Evolutionary conservation across 2,113 vertebrate genomes (phyloP).

Genomic region (Megaceryle maxima): DNA sequence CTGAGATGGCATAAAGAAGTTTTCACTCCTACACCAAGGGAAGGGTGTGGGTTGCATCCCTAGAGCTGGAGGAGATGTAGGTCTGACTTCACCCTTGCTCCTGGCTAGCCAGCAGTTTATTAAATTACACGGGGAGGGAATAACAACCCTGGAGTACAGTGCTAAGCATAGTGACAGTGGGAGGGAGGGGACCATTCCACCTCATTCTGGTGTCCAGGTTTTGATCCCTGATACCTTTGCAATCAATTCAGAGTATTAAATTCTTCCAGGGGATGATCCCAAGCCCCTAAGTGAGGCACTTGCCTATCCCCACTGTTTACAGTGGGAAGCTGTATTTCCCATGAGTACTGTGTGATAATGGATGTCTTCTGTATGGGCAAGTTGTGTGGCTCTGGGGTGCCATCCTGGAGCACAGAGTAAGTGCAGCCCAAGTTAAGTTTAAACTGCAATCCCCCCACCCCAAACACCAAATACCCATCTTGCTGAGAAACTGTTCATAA

Average conservation of each 20-base stretch:
- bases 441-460: neutral
- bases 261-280: neutral
- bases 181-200: neutral
- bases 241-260: neutral
- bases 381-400: neutral
- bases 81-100: neutral
- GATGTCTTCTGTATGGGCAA: neutral
- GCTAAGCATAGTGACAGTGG: neutral
- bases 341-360: neutral
- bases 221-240: neutral
- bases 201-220: neutral
- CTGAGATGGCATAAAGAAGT: neutral
- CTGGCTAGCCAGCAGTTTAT: neutral
- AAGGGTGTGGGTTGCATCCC: neutral
- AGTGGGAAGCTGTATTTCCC: fast-evolving
- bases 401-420: neutral
- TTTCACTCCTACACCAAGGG: neutral
- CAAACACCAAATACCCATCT: neutral
- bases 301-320: neutral
- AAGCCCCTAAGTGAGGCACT: fast-evolving
- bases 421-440: neutral
- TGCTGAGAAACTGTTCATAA: neutral
- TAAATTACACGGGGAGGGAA: neutral
- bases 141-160: neutral
- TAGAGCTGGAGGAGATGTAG: neutral